Base-by-base conservation (phyloP, 2,797 vertebrate species). In the Gallinago stenura region DNA sequence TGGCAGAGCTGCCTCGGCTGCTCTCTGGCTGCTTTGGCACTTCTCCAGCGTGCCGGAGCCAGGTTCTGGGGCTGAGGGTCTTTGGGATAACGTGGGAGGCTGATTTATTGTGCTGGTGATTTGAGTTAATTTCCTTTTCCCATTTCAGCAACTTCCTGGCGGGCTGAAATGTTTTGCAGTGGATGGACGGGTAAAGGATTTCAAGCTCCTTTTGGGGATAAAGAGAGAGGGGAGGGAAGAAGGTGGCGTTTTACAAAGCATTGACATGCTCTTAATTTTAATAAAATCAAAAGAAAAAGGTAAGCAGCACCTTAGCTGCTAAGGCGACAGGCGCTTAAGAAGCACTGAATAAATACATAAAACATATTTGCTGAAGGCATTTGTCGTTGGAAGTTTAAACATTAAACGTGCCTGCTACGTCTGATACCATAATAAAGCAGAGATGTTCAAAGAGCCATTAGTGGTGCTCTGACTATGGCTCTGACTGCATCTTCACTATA, bases 341-440 rank as follows among this genome's bases (percentile, higher is more conserved):
- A 85, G 78, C 70, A 16, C 58, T 77, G 90, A 82, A 81, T 89
- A 92, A 96, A 90, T 86, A 72, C 89, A 85, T 96, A 83, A 90
- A 94, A 81, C 50, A 56, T 95, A 83, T 91, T 95, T 95, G 92
- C 92, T 96, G 92, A 95, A 95, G 91, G 89, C 91, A 95, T 96
- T 95, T 95, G 88, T 88, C 86, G 6, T 64, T 91, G 89, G 57
- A 87, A 96, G 88, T 96, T 96, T 82, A 95, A 97, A 94, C 94
- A 93, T 92, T 94, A 95, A 95, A 94, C 79, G 65, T 50, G 69
- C 60, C 83, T 91, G 54, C 76, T 93, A 70, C 15, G 0, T 87
- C 84, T 92, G 95, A 90, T 96, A 64, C 90, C 41, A 0, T 88
- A 94, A 93, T 96, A 92, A 94, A 89, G 78, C 83, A 72, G 83